Percentiles rank a stretch among this genome's conserved stretches.
These are phyloP conservation scores for Coturnix japonica DNA, from an alignment of 2,113 vertebrate species.

Conservation along the genomic window DNA sequence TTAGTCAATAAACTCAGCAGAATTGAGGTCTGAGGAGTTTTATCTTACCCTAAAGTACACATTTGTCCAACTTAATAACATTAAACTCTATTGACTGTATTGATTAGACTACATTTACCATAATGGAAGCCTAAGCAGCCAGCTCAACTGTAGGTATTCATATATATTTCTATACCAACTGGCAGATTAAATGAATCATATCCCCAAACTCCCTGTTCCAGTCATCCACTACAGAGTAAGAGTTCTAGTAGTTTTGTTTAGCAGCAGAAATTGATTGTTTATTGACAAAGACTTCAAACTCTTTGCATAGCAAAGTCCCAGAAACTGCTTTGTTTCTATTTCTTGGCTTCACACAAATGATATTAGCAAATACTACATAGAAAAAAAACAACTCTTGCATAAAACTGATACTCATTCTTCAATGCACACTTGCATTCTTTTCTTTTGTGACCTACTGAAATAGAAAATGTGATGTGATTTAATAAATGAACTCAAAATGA, in stretches of 20 bases:
- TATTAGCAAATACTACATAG: background rate
- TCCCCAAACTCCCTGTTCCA: background rate
- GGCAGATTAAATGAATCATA: background rate
- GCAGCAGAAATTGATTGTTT: background rate
- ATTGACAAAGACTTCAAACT: background rate
- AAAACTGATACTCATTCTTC: background rate
- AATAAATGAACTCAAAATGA: background rate
- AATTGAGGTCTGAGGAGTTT: background rate
- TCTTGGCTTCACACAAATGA: background rate
- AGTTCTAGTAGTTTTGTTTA: background rate
- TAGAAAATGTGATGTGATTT: background rate
- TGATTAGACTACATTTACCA: constrained; percentile 11
- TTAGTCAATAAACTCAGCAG: constrained; percentile 27
- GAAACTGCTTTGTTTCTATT: background rate
- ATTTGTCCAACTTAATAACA: constrained; percentile 55
- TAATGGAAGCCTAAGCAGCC: background rate
- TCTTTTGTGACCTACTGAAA: background rate
- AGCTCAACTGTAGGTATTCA: background rate
- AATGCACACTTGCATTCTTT: background rate
- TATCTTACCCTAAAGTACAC: constrained; percentile 20
- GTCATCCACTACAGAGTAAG: background rate
- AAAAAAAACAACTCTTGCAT: background rate
- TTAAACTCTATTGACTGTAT: constrained; percentile 21
- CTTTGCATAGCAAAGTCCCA: background rate
- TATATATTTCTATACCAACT: background rate